phyloP scores from a whole-genome alignment of 2,888 invertebrate species.

The Abrostola tripartita region DNA sequence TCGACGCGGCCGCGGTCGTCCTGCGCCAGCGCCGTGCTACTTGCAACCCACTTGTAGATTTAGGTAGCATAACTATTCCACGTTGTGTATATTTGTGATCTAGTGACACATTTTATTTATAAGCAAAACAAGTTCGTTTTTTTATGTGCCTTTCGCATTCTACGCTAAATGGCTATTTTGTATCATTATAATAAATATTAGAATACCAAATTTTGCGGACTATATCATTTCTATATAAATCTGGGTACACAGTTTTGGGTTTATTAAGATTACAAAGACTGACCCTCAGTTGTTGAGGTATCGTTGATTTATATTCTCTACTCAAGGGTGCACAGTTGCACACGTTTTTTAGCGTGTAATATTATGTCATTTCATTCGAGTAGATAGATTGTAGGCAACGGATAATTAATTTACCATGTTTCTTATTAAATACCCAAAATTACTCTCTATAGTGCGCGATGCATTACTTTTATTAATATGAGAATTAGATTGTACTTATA shows the following conservation, averaged over 20 bases:
- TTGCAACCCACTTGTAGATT: conserved; percentile 21
- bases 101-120: conserved; percentile 20
- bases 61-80: conserved; percentile 13
- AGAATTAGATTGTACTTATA: too few species aligned
- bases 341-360: conserved; percentile 72
- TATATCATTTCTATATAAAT: too few species aligned
- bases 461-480: conserved; percentile 13
- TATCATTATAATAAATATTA: too few species aligned
- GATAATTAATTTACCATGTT: conserved; percentile 23
- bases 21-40: conserved; percentile 39
- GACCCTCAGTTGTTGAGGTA: conserved; percentile 82
- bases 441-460: conserved; percentile 32
- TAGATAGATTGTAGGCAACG: conserved; percentile 65
- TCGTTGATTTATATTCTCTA: conserved; percentile 82
- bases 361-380: conserved; percentile 76
- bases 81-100: conserved; percentile 15
- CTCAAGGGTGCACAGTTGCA: conserved; percentile 83
- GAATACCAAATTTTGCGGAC: too few species aligned
- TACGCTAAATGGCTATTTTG: background rate
- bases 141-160: background rate
- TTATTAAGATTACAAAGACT: conserved; percentile 81
- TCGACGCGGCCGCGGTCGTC: conserved; percentile 31
- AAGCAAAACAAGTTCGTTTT: background rate
- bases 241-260: conserved; percentile 59
- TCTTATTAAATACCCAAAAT: conserved; percentile 16